Evolutionary conservation across 2,888 invertebrate species (phyloP).

Genomic region (Plagodis pulveraria): DNA sequence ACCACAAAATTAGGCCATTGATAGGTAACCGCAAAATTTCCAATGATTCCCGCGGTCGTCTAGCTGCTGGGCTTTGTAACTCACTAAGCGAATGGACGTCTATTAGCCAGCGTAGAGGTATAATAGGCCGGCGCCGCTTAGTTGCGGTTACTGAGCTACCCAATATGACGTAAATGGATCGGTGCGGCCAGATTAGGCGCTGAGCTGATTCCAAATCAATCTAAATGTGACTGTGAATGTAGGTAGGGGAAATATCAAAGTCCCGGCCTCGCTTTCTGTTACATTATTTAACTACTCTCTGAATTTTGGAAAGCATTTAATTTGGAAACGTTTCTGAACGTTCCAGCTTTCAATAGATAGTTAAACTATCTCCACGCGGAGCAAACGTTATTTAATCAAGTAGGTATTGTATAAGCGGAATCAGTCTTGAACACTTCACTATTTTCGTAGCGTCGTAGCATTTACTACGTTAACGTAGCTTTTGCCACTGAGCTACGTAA

Average conservation of each 20-base stretch:
- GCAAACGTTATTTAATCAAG: slow-evolving; percentile 1
- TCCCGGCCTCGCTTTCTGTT: slow-evolving; percentile 28
- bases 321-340: slow-evolving; percentile 1
- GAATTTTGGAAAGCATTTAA: slow-evolving; percentile 26
- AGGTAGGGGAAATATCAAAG: slow-evolving; percentile 24
- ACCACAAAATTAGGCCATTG: slow-evolving; percentile 8
- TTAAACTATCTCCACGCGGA: neutral
- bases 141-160: slow-evolving; percentile 58
- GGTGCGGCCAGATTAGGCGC: slow-evolving; percentile 49
- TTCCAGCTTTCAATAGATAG: slow-evolving; percentile 10
- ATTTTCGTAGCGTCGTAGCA: neutral
- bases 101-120: slow-evolving; percentile 57
- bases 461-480: too few relatives aligned
- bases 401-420: neutral
- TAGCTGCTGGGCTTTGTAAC: slow-evolving; percentile 54
- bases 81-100: slow-evolving; percentile 58
- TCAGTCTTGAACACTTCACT: neutral
- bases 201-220: slow-evolving; percentile 35
- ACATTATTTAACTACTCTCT: slow-evolving; percentile 28
- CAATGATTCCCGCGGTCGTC: slow-evolving; percentile 48
- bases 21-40: slow-evolving; percentile 30
- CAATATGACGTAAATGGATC: slow-evolving; percentile 69
- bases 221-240: slow-evolving; percentile 42
- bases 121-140: slow-evolving; percentile 52
- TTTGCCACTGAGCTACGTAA: neutral